Conservation (phyloP, 2,113 vertebrate genomes). For the Oxygymnocypris stewartii region DNA sequence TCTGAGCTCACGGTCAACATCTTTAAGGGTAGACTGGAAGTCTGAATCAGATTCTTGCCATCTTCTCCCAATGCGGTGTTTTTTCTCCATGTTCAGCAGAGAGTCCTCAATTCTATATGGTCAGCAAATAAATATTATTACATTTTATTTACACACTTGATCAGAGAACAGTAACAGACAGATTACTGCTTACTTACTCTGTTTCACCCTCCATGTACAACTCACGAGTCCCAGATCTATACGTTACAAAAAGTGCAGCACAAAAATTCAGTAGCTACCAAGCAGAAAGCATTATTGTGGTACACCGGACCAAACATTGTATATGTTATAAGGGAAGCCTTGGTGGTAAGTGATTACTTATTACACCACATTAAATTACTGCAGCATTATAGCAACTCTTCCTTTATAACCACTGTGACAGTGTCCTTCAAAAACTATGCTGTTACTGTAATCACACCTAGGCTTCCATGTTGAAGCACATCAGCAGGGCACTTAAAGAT, state of each 20-base stretch:
- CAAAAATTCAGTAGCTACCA: neutral
- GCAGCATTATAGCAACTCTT: neutral
- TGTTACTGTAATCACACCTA: neutral
- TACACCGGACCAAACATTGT: neutral
- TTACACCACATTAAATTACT: neutral
- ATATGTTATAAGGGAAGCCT: neutral
- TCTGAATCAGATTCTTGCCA: no score
- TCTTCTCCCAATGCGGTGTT: no score
- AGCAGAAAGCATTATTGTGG: neutral
- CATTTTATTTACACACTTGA: neutral
- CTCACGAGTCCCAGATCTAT: neutral
- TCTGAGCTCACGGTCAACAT: no score
- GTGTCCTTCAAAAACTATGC: neutral
- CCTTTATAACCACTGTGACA: neutral
- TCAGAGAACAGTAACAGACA: neutral
- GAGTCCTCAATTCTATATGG: no score
- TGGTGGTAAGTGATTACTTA: neutral
- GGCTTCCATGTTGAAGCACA: neutral
- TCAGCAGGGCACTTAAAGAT: neutral
- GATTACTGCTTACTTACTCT: neutral
- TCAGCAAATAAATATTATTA: neutral
- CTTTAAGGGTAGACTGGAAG: no score
- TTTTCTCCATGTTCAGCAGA: no score
- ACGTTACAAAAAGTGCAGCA: neutral
- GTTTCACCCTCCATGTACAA: neutral